These are phyloP conservation scores for Conchocele bisecta DNA, from an alignment of 2,888 invertebrate genomes.

Conservation along the genomic window DNA sequence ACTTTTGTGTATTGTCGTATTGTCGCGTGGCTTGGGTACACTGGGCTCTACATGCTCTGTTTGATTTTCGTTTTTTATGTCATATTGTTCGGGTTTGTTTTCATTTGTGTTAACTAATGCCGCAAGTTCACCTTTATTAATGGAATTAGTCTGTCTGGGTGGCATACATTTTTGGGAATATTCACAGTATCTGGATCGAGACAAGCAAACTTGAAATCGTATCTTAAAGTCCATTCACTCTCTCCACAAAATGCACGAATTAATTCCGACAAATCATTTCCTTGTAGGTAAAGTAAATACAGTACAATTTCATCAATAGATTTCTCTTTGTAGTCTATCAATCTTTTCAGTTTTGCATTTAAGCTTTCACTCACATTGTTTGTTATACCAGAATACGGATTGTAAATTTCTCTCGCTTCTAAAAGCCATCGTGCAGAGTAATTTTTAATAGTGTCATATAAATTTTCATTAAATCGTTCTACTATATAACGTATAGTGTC, in stretches of 20 bases:
- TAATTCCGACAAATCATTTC: constrained; percentile 14
- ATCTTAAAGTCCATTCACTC: neutral
- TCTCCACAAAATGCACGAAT: constrained; percentile 7
- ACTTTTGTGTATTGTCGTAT: too few species aligned
- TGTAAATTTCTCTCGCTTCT: constrained; percentile 16
- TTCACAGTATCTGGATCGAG: constrained; percentile 4
- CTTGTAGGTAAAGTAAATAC: constrained; percentile 15
- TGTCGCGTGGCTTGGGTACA: neutral
- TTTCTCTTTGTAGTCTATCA: constrained; percentile 19
- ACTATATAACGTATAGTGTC: too few species aligned
- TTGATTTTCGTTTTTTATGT: neutral
- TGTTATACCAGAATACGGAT: constrained; percentile 28
- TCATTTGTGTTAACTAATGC: neutral
- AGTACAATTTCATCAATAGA: constrained; percentile 31
- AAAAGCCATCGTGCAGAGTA: constrained; percentile 16
- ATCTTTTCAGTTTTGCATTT: constrained; percentile 28
- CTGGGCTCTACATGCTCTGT: too few species aligned
- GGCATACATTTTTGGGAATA: constrained; percentile 6
- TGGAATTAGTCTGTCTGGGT: constrained; percentile 10
- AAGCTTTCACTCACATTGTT: constrained; percentile 27
- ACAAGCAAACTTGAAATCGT: constrained; percentile 1
- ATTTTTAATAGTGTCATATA: neutral
- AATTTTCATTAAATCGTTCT: constrained; percentile 10
- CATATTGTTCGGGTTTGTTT: neutral
- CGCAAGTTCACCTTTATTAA: neutral